These are phyloP conservation scores for Gonocerus acuteangulatus DNA, from an alignment of 2,888 invertebrate genomes.

Conservation along the genomic window DNA sequence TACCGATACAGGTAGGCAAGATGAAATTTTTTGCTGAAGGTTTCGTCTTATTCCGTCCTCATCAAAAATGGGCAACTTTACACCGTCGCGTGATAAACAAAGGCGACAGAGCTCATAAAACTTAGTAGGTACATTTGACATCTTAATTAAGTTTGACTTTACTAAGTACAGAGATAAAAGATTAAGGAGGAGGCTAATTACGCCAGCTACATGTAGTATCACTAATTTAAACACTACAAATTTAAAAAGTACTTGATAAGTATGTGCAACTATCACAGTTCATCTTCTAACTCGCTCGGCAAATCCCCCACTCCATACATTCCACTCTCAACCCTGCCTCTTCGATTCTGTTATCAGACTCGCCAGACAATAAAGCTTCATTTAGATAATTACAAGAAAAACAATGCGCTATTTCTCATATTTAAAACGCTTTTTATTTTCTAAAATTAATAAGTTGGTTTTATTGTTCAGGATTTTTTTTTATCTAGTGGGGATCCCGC, in stretches of 20 bases:
- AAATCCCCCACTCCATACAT: conserved; percentile 26
- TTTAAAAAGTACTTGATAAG: conserved; percentile 28
- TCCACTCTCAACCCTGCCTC: conserved; percentile 13
- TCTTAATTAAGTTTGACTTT: conserved; percentile 40
- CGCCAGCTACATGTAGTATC: conserved; percentile 30
- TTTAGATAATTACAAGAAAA: no score
- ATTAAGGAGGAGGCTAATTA: conserved; percentile 26
- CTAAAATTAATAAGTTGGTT: no score
- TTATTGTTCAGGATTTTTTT: no score
- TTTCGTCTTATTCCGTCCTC: conserved; percentile 63
- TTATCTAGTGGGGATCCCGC: no score
- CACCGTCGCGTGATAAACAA: conserved; percentile 75
- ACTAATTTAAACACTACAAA: conserved; percentile 19
- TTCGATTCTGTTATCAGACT: not conserved
- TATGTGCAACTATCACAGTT: conserved; percentile 35
- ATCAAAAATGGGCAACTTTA: conserved; percentile 68
- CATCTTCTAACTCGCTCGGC: conserved; percentile 28
- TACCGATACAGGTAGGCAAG: conserved; percentile 74
- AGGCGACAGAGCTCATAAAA: conserved; percentile 89
- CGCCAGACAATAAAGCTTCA: not conserved
- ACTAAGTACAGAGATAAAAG: conserved; percentile 13
- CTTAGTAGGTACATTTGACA: conserved; percentile 87
- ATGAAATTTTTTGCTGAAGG: conserved; percentile 63
- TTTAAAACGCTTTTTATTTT: no score
- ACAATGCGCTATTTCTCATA: no score